phyloP scores from a whole-genome alignment of 2,888 invertebrate genomes.

The Mesorhabditis spiculigera region DNA sequence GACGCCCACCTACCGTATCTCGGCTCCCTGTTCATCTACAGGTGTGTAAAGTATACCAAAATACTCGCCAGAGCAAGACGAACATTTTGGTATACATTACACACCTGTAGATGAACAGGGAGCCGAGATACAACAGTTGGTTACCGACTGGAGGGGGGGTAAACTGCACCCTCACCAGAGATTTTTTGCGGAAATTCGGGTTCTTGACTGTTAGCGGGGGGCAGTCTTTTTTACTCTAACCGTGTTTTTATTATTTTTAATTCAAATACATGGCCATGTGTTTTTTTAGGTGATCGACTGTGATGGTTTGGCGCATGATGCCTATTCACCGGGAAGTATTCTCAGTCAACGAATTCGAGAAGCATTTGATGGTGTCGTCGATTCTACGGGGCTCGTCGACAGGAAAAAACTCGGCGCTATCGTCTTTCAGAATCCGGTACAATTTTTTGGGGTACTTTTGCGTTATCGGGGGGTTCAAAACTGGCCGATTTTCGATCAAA shows the following conservation, averaged over 20 bases:
- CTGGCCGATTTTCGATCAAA: too few species aligned
- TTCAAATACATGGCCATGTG: too few species aligned
- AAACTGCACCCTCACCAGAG: not conserved
- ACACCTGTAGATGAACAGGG: too few species aligned
- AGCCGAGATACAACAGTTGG: too few species aligned
- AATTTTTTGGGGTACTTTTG: constrained; percentile 9
- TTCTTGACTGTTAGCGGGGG: not conserved
- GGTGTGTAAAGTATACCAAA: too few species aligned
- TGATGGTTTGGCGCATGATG: constrained; percentile 81
- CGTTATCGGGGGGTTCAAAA: too few species aligned
- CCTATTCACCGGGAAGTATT: constrained; percentile 73
- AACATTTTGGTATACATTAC: too few species aligned
- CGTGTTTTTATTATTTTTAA: too few species aligned
- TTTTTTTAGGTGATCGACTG: constrained; percentile 72
- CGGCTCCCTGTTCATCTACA: too few species aligned
- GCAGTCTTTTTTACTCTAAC: not conserved
- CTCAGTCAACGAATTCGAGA: constrained; percentile 68
- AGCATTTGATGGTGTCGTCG: constrained; percentile 75
- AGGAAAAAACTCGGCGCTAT: constrained; percentile 76
- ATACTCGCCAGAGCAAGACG: too few species aligned
- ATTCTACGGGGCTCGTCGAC: constrained; percentile 72
- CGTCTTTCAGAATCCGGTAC: constrained; percentile 74
- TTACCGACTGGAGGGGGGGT: too few species aligned
- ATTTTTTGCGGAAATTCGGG: constrained; percentile 1
- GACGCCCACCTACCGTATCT: too few species aligned